Percentiles rank a stretch among this genome's conserved stretches.
These are phyloP conservation scores for Rhineura floridana DNA, from an alignment of 2,113 vertebrate genomes.

Conservation along the genomic window DNA sequence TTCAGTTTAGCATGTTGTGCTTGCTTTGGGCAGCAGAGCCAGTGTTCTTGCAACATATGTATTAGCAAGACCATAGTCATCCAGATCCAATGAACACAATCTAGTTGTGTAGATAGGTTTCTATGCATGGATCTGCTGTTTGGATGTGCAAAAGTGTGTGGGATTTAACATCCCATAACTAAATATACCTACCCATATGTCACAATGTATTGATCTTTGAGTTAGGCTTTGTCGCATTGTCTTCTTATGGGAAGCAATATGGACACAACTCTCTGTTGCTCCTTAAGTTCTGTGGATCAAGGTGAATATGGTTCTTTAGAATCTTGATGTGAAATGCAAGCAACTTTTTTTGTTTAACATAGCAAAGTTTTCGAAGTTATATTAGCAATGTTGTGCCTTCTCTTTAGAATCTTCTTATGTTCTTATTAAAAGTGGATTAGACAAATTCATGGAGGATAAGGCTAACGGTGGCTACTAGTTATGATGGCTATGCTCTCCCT, in stretches of 20 bases:
- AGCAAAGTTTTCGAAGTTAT: background rate
- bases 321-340: background rate
- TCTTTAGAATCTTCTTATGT: background rate
- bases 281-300: background rate
- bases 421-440: too few species aligned
- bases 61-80: constrained; percentile 33
- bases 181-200: background rate
- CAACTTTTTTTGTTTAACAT: background rate
- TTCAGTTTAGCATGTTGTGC: background rate
- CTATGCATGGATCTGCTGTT: background rate
- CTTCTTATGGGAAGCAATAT: background rate
- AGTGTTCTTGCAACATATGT: background rate
- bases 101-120: background rate
- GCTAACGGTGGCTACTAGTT: too few species aligned
- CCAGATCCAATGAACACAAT: constrained; percentile 21
- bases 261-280: background rate
- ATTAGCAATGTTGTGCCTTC: background rate
- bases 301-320: background rate
- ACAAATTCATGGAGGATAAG: too few species aligned
- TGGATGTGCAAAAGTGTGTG: background rate
- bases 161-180: background rate
- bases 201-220: background rate
- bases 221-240: background rate
- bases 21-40: background rate
- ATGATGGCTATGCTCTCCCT: too few species aligned